Evolutionary conservation across 2,888 invertebrate genomes (phyloP).

Genomic region (Calliphora vomitoria): DNA sequence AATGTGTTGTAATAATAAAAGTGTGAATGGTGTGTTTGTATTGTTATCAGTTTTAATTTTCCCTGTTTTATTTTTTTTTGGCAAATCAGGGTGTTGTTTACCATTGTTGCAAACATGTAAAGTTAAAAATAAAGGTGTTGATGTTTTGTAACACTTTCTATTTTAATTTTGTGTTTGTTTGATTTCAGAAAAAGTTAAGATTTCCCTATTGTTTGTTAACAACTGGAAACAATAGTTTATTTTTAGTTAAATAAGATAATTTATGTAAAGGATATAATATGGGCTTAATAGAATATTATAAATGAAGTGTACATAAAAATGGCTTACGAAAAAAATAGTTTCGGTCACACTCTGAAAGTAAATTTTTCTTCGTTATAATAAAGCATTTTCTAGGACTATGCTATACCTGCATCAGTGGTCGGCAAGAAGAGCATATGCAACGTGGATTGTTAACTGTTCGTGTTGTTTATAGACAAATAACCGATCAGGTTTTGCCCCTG

Average conservation of each 20-base stretch:
- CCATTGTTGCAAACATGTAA: constrained; percentile 1
- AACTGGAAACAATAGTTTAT: constrained; percentile 9
- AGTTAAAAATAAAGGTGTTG: constrained; percentile 56
- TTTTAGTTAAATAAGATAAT: neutral
- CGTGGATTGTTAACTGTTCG: too few relatives aligned
- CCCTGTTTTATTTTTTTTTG: constrained; percentile 12
- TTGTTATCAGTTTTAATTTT: constrained; percentile 10
- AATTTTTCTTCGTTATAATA: too few relatives aligned
- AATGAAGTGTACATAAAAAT: neutral
- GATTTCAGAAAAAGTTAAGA: constrained; percentile 2
- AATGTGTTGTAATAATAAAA: constrained; percentile 4
- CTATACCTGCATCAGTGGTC: too few relatives aligned
- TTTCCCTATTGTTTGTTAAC: constrained; percentile 29
- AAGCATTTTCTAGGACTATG: too few relatives aligned
- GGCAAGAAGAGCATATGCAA: too few relatives aligned
- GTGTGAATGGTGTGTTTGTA: constrained; percentile 15
- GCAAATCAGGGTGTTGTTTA: constrained; percentile 42
- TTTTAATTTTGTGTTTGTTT: constrained; percentile 11
- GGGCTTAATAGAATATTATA: neutral
- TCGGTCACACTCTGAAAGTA: too few relatives aligned
- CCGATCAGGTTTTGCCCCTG: too few relatives aligned
- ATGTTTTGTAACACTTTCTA: constrained; percentile 50
- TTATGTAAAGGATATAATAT: constrained; percentile 31
- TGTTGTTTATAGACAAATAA: too few relatives aligned
- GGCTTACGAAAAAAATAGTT: too few relatives aligned